These are phyloP conservation scores for Lepilemur ruficaudatus DNA, from an alignment of 2,797 vertebrate genomes.

Conservation along the genomic window DNA sequence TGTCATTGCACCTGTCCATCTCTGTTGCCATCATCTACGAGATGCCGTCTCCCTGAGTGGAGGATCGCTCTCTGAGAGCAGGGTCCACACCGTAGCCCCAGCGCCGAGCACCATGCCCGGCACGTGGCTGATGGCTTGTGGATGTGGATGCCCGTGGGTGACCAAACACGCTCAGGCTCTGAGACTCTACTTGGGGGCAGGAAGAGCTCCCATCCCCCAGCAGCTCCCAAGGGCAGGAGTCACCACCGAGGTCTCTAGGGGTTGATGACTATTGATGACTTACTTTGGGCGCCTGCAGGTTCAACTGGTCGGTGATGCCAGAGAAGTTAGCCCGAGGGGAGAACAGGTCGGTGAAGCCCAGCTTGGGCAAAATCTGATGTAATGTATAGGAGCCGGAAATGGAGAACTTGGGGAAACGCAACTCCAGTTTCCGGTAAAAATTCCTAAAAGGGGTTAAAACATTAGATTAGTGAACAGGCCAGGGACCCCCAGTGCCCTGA, in stretches of 20 bases:
- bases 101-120: rapidly evolving
- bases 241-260: rapidly evolving
- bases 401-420: slow-evolving; percentile 80
- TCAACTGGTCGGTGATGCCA: slow-evolving; percentile 57
- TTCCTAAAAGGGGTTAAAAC: background rate
- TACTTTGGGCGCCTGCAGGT: slow-evolving; percentile 76
- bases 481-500: rapidly evolving
- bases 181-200: background rate
- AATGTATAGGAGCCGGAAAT: slow-evolving; percentile 76
- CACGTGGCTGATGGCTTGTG: rapidly evolving
- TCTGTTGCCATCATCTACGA: background rate
- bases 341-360: slow-evolving; percentile 79
- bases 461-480: background rate
- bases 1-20: rapidly evolving
- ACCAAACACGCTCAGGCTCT: background rate
- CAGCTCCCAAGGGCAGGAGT: rapidly evolving
- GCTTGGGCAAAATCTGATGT: slow-evolving; percentile 69
- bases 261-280: background rate
- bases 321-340: slow-evolving; percentile 74
- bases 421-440: slow-evolving; percentile 70
- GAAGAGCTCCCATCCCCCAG: too few species aligned
- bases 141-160: rapidly evolving
- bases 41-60: rapidly evolving
- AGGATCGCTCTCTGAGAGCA: background rate
- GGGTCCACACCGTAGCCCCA: too few species aligned